Percentiles rank a stretch among this genome's conserved stretches.
Conservation (phyloP, 2,888 invertebrate species). For the Disparrhopalites patrizii region DNA sequence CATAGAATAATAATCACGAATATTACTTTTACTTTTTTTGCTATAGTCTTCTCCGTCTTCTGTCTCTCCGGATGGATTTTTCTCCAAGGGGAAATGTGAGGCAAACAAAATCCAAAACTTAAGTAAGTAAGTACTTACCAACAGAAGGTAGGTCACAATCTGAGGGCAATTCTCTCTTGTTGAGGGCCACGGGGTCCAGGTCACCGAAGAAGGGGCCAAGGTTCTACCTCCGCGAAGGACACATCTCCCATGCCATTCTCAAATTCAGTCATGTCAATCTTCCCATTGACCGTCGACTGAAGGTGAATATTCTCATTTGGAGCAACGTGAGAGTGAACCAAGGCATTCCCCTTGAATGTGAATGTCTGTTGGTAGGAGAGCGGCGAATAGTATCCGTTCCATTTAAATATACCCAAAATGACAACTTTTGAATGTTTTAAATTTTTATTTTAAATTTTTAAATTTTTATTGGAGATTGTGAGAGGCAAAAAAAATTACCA, state of each 20-base stretch:
- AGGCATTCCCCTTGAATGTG: background rate
- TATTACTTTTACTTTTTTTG: no score
- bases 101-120: no score
- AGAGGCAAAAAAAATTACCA: background rate
- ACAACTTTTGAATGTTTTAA: background rate
- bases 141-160: slow-evolving; percentile 38
- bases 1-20: no score
- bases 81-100: no score
- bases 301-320: slow-evolving; percentile 9
- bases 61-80: no score
- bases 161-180: slow-evolving; percentile 9
- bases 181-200: background rate
- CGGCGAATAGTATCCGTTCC: background rate
- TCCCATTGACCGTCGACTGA: background rate
- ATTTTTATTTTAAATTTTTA: background rate
- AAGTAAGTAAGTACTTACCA: no score
- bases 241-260: background rate
- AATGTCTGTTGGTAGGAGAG: slow-evolving; percentile 10
- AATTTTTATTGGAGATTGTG: background rate
- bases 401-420: background rate
- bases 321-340: slow-evolving; percentile 10
- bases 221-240: background rate
- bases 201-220: background rate
- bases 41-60: no score
- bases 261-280: background rate